phyloP scores from a whole-genome alignment of 1,140 invertebrate genomes.

The Eriocheir sinensis region DNA sequence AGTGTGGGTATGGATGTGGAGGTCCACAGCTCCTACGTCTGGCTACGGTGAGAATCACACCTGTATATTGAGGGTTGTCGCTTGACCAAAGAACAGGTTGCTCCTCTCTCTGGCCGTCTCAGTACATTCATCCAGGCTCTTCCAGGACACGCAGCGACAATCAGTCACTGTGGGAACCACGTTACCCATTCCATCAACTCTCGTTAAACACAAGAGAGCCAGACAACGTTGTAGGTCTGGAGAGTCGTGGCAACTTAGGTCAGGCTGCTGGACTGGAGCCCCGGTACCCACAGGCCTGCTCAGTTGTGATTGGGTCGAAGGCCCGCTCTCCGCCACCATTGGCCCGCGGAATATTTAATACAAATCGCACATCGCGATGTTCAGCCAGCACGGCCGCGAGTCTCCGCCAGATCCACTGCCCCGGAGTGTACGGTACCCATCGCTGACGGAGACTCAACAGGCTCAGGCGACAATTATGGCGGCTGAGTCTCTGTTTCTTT shows the following conservation, averaged over 20 bases:
- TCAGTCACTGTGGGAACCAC: not conserved
- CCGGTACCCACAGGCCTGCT: slow-evolving; percentile 66
- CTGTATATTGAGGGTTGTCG: slow-evolving; percentile 43
- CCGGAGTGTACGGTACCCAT: not conserved
- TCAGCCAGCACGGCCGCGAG: not conserved
- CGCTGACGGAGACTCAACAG: not conserved
- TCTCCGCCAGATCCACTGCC: slow-evolving; percentile 6
- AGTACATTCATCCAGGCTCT: not conserved
- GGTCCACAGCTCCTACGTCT: slow-evolving; percentile 59
- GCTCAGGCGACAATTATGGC: not conserved
- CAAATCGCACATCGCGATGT: not conserved
- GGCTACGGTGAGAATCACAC: slow-evolving; percentile 66
- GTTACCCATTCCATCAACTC: not conserved
- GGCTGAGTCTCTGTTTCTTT: not conserved
- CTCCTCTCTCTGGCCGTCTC: not conserved
- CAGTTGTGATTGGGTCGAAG: slow-evolving; percentile 72
- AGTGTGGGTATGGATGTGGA: not conserved
- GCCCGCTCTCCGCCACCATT: slow-evolving; percentile 51
- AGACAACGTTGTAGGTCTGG: not conserved
- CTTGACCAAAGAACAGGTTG: not conserved
- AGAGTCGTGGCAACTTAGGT: slow-evolving; percentile 35
- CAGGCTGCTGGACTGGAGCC: not conserved
- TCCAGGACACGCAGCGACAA: not conserved
- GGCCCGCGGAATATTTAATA: slow-evolving; percentile 30
- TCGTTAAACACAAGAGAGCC: not conserved